Evolutionary conservation across 2,113 vertebrate species (phyloP).

Genomic region (Redunca redunca): DNA sequence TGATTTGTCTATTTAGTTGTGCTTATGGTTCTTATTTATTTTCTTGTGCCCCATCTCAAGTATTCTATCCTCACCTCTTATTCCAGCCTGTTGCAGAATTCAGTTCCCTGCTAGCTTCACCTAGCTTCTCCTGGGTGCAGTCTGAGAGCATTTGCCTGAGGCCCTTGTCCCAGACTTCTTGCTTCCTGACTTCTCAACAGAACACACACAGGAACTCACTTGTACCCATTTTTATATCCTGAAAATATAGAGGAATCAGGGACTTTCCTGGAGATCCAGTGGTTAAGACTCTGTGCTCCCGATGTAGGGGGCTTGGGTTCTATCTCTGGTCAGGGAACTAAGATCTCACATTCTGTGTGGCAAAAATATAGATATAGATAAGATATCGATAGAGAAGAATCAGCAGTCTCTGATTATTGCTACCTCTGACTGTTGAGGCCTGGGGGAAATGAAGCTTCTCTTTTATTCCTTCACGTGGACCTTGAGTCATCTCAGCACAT

Average conservation of each 20-base stretch:
- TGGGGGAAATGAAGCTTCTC: background rate
- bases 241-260: background rate
- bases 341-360: background rate
- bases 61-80: background rate
- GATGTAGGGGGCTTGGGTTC: background rate
- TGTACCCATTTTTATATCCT: background rate
- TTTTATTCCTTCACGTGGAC: background rate
- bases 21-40: background rate
- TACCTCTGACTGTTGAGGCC: background rate
- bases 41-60: too few species aligned
- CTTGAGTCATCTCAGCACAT: background rate
- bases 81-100: background rate
- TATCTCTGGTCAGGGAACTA: background rate
- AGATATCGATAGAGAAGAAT: background rate
- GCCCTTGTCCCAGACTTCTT: background rate
- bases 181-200: background rate
- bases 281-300: background rate
- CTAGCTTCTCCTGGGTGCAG: background rate
- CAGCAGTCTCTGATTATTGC: background rate
- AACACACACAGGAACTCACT: background rate
- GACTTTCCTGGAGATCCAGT: background rate
- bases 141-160: background rate
- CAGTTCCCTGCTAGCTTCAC: background rate
- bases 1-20: background rate
- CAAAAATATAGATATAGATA: background rate